A percentile compares a stretch with the other conserved stretches of the same genome.
Evolutionary conservation across 2,113 vertebrate species (phyloP).

Genomic region (Porphyrio hochstetteri): DNA sequence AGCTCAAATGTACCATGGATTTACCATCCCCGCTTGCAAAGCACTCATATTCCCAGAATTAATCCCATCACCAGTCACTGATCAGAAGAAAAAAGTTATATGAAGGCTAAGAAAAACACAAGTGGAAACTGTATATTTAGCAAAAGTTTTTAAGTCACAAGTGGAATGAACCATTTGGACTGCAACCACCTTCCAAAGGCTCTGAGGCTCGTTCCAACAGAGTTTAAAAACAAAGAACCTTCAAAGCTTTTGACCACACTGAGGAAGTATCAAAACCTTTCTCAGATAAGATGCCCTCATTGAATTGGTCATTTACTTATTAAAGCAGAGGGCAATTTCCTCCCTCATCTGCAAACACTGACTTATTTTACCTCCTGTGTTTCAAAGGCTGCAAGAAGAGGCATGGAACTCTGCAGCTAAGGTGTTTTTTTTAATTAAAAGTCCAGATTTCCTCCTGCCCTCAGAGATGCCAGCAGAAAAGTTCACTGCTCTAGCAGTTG

Average conservation of each 20-base stretch:
- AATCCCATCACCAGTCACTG: not conserved
- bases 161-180: not conserved
- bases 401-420: not conserved
- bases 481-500: not conserved
- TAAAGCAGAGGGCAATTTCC: not conserved
- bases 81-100: not conserved
- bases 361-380: not conserved
- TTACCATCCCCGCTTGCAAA: not conserved
- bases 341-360: fast-evolving
- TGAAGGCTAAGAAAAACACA: not conserved
- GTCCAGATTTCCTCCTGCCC: too few species aligned
- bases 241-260: not conserved
- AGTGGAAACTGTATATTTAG: fast-evolving
- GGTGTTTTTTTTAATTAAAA: not conserved
- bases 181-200: not conserved
- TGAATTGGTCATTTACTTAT: fast-evolving
- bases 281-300: not conserved
- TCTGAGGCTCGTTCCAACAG: not conserved
- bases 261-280: not conserved
- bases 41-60: not conserved
- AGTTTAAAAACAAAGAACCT: not conserved
- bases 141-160: not conserved
- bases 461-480: not conserved
- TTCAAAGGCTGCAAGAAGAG: not conserved
- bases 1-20: not conserved